phyloP scores from a whole-genome alignment of 2,888 invertebrate genomes.

The Nephrocerus scutellatus region DNA sequence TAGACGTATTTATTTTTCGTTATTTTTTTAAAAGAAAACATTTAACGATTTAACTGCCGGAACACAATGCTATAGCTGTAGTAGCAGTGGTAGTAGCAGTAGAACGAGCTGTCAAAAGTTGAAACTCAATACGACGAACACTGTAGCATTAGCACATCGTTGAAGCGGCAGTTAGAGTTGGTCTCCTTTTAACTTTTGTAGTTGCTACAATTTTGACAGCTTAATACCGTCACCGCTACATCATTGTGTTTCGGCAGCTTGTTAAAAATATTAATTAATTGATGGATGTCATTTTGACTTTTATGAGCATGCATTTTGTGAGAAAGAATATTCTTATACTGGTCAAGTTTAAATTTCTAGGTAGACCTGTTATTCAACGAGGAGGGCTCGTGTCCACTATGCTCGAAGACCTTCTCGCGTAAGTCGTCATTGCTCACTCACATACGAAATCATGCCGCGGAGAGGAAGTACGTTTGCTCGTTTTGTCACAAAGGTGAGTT shows the following conservation, averaged over 20 bases:
- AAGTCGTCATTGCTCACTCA: constrained; percentile 48
- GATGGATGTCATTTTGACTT: neutral
- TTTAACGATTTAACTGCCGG: constrained; percentile 10
- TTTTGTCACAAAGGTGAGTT: constrained; percentile 46
- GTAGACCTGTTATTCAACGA: constrained; percentile 48
- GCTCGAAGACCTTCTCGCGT: constrained; percentile 48
- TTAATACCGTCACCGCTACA: no score
- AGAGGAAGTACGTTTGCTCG: constrained; percentile 46
- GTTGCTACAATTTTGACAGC: no score
- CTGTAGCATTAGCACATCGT: no score
- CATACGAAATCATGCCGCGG: constrained; percentile 48
- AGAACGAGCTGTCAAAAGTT: constrained; percentile 35
- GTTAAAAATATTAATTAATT: no score
- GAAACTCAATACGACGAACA: no score
- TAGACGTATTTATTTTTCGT: constrained; percentile 35
- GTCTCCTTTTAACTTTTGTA: no score
- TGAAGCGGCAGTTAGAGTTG: no score
- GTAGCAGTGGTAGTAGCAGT: constrained; percentile 24
- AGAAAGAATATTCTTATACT: constrained; percentile 1
- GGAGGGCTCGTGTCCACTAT: constrained; percentile 48
- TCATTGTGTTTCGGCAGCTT: no score
- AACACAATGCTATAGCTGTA: constrained; percentile 19
- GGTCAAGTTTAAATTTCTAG: constrained; percentile 25
- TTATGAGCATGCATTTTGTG: constrained; percentile 1
- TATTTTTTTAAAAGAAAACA: constrained; percentile 28